Base-by-base conservation (phyloP, 2,797 vertebrate genomes). In the Hybognathus amarus region DNA sequence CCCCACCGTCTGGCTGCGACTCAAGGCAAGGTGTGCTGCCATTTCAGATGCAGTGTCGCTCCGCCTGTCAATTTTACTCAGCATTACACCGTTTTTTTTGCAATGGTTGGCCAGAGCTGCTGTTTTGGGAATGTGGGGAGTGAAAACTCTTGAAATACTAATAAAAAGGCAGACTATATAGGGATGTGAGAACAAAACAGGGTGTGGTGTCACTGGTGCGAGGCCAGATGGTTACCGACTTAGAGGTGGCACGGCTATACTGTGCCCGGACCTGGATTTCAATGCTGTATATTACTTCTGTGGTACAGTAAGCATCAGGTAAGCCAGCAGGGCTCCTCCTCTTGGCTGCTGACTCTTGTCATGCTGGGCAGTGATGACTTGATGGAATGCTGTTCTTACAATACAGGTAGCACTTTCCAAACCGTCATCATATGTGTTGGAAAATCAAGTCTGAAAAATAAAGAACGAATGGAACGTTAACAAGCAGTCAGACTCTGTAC, bases 401-500 rank as follows among this genome's bases (percentile, higher is more conserved):
- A 59, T 45, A 59, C 63, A 83, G 64, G 82, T 69, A 45, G 73
- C 1, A 67, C 83, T 77, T 63, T 40, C 86, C 59, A 85, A 77
- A 86, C 50, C 66, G n/a, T 79, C 76, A 77, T 77, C 76, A 66
- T 85, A 61, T 27, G 74, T 85, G 50, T 80, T 80, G 74, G 80
- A 77, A 68, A 87, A 90, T 79, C 89, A 89, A 88, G 84, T 81
- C 59, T 77, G 66, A n/a, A 73, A 54, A 54, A 52, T 47, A 79
- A 77, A 59, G 64, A n/a, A 67, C 15, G 50, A 85, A 85, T 73
- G 42, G 24, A 70, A 73, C 73, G 12, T 67, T 52, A 79, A 69
- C 66, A 70, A 80, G 50, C 78, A 24, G 24, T 42, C 73, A 63
- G 85, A 77, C 82, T 80, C 69, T 90, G 91, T 86, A 89, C 90